Conservation (phyloP, 2,113 vertebrate species). For the Heteronetta atricapilla region DNA sequence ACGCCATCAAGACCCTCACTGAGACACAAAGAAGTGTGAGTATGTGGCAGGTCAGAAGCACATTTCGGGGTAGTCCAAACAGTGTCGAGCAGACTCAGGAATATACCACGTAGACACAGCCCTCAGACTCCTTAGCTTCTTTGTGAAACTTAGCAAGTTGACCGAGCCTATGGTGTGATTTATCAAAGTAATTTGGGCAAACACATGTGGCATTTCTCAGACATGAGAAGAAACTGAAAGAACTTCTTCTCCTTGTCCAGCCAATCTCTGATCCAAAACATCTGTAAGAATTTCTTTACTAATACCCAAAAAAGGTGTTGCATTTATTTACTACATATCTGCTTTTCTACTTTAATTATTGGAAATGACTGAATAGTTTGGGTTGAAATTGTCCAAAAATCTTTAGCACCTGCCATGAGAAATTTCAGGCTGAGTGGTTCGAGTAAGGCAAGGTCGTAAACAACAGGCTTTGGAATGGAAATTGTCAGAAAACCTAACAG, state of each 20-base stretch:
- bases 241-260: neutral
- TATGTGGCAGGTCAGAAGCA: neutral
- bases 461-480: neutral
- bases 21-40: neutral
- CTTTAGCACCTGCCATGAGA: neutral
- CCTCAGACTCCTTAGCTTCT: neutral
- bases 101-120: neutral
- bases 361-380: neutral
- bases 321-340: neutral
- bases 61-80: neutral
- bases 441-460: neutral
- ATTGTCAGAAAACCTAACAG: neutral
- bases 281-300: neutral
- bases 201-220: neutral
- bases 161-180: neutral
- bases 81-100: neutral
- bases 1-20: neutral
- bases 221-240: neutral
- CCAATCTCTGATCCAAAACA: neutral
- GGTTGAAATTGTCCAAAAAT: neutral
- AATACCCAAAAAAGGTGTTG: neutral
- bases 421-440: neutral
- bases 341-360: neutral
- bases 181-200: neutral
- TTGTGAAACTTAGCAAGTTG: neutral